phyloP scores from a whole-genome alignment of 2,113 vertebrate species.

The Oophaga pumilio region DNA sequence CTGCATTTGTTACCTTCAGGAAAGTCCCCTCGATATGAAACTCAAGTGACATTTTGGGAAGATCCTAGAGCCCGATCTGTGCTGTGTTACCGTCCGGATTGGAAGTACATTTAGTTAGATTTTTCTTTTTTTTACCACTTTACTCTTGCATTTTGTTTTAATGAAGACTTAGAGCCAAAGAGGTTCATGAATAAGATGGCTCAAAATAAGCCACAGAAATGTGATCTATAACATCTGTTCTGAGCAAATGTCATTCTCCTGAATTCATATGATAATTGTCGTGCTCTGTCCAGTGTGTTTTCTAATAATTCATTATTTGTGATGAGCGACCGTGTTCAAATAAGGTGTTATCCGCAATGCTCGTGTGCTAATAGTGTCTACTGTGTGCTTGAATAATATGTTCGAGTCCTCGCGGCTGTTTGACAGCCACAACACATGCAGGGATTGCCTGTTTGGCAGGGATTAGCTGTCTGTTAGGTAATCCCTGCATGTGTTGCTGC shows the following conservation, averaged over 20 bases:
- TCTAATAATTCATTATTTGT: not conserved
- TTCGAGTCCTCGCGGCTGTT: too few species aligned
- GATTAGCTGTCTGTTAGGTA: too few species aligned
- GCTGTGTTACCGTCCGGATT: constrained; percentile 39
- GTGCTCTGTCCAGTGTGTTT: constrained; percentile 8
- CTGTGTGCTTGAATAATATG: too few species aligned
- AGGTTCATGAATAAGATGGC: constrained; percentile 5
- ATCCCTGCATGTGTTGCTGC: too few species aligned
- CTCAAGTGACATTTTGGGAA: constrained; percentile 22
- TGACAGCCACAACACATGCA: too few species aligned
- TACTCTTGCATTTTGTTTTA: constrained; percentile 1
- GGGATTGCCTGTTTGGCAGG: too few species aligned
- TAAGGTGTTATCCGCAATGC: too few species aligned
- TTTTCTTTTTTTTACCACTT: constrained; percentile 25
- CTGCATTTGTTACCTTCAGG: constrained; percentile 42
- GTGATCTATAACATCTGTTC: not conserved
- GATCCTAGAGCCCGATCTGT: constrained; percentile 3
- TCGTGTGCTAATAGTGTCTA: too few species aligned
- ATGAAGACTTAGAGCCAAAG: constrained; percentile 29
- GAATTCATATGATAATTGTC: not conserved
- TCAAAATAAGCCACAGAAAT: not conserved
- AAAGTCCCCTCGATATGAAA: constrained; percentile 14
- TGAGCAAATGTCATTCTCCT: not conserved
- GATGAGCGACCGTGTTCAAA: too few species aligned
- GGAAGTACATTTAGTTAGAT: constrained; percentile 27